These are phyloP conservation scores for Pteropus alecto DNA, from an alignment of 2,113 vertebrate genomes.

Conservation along the genomic window DNA sequence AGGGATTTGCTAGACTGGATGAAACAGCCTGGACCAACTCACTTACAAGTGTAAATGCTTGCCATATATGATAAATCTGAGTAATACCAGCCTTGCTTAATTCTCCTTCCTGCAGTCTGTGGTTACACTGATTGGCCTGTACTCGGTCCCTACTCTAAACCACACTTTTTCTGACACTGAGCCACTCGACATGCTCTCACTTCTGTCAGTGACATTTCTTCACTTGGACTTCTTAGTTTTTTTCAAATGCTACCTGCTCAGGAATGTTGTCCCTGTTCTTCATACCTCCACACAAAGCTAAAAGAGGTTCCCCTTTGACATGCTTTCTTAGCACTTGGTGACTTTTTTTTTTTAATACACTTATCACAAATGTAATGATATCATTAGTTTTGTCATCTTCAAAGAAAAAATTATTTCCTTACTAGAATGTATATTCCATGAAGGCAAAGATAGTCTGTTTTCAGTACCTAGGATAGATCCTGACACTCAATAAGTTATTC, in stretches of 20 bases:
- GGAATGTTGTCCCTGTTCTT: not conserved
- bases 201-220: not conserved
- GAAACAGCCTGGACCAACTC: not conserved
- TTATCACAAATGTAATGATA: not conserved
- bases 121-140: not conserved
- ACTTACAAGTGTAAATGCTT: not conserved
- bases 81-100: not conserved
- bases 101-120: not conserved
- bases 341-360: not conserved
- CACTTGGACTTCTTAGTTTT: not conserved
- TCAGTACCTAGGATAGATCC: not conserved
- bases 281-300: not conserved
- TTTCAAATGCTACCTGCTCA: not conserved
- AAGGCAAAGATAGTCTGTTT: not conserved
- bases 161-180: not conserved
- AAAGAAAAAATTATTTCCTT: not conserved
- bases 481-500: not conserved
- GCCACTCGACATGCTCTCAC: not conserved
- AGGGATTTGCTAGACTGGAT: not conserved
- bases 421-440: not conserved
- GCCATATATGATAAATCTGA: not conserved
- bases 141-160: not conserved
- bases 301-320: not conserved
- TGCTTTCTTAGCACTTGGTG: not conserved
- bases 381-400: not conserved